These are phyloP conservation scores for Diplosoma virens DNA, from an alignment of 23 tunicate genomes.

Conservation along the genomic window DNA sequence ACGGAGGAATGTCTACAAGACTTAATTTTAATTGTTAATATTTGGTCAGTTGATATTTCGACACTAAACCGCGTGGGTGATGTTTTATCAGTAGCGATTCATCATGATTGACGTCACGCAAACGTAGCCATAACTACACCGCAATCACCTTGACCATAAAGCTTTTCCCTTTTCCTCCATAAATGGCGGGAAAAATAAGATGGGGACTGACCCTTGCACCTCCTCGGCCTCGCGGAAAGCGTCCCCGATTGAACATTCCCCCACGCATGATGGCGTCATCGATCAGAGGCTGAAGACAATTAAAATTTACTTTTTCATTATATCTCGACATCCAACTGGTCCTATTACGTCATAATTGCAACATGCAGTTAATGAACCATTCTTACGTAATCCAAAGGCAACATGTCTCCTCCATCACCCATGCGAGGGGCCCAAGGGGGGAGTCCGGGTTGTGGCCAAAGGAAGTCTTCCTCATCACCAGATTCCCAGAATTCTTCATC, in stretches of 20 bases:
- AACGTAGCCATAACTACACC: too few relatives aligned
- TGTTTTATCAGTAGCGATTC: too few relatives aligned
- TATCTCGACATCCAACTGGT: neutral
- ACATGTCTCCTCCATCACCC: neutral
- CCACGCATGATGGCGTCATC: conserved; percentile 5
- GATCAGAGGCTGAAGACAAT: neutral
- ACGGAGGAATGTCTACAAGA: too few relatives aligned
- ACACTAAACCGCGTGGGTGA: too few relatives aligned
- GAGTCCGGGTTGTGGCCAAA: conserved; percentile 17
- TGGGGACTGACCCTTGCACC: neutral
- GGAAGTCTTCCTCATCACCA: conserved; percentile 39
- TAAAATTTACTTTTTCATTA: too few relatives aligned
- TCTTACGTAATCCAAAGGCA: conserved; percentile 13
- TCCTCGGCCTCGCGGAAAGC: neutral
- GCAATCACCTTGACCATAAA: conserved; percentile 30
- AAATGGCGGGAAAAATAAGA: neutral
- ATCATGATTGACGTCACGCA: too few relatives aligned
- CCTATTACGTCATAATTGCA: neutral
- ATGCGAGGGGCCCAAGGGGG: neutral
- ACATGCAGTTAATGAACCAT: neutral
- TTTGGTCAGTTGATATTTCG: too few relatives aligned
- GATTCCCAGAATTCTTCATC: conserved; percentile 31
- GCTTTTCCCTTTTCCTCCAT: conserved; percentile 42
- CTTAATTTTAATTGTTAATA: too few relatives aligned
- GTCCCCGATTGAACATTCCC: neutral